Evolutionary conservation across 2,888 invertebrate species (phyloP).

Genomic region (Campopleginae sp.): DNA sequence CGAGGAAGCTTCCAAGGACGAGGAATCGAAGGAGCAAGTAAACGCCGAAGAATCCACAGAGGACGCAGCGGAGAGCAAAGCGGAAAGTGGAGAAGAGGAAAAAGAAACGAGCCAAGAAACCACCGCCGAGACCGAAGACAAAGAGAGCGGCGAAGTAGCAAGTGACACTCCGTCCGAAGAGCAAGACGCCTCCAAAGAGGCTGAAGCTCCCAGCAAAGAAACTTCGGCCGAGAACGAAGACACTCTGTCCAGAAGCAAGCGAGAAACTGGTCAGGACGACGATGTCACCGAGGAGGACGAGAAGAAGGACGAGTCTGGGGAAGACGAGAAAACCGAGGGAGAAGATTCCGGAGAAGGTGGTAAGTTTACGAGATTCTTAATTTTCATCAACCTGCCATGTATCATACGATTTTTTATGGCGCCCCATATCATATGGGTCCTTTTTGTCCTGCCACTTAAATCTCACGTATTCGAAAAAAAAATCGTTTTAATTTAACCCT

Average conservation of each 20-base stretch:
- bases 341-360: slow-evolving; percentile 69
- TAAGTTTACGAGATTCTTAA: slow-evolving; percentile 47
- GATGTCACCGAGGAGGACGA: slow-evolving; percentile 65
- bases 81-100: slow-evolving; percentile 66
- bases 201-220: slow-evolving; percentile 55
- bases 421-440: no score
- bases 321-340: slow-evolving; percentile 57
- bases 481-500: no score
- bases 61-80: slow-evolving; percentile 55
- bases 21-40: slow-evolving; percentile 53
- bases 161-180: slow-evolving; percentile 67
- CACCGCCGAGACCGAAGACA: slow-evolving; percentile 60
- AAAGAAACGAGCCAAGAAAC: slow-evolving; percentile 69
- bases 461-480: no score
- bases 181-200: slow-evolving; percentile 65
- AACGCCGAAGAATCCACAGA: slow-evolving; percentile 61
- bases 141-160: slow-evolving; percentile 58
- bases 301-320: slow-evolving; percentile 60
- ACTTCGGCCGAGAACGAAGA: slow-evolving; percentile 72
- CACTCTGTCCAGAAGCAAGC: slow-evolving; percentile 59
- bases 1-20: slow-evolving; percentile 65
- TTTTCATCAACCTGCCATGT: not conserved
- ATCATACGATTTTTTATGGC: no score
- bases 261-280: slow-evolving; percentile 66
- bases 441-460: no score